These are phyloP conservation scores for Dendrolimus punctatus DNA, from an alignment of 1,140 invertebrate species.

Conservation along the genomic window DNA sequence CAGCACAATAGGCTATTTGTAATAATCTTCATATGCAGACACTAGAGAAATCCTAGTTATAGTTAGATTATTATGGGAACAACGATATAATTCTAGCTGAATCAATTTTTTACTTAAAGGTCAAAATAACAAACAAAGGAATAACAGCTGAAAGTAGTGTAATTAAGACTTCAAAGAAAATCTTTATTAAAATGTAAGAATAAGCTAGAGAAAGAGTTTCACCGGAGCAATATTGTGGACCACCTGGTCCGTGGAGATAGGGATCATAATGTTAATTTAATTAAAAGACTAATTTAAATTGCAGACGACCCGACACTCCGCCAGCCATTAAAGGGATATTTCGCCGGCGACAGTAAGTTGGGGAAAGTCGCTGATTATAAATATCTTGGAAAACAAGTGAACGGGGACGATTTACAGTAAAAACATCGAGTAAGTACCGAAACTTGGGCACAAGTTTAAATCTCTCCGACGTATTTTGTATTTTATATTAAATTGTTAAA, in stretches of 20 bases:
- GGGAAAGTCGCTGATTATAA: conserved; percentile 57
- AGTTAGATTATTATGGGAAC: too few species aligned
- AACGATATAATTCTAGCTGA: too few species aligned
- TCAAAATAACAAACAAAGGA: too few species aligned
- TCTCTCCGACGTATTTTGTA: conserved; percentile 12
- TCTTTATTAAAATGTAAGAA: conserved; percentile 25
- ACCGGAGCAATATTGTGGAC: conserved; percentile 51
- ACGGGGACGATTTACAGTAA: conserved; percentile 27
- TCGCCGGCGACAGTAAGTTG: conserved; percentile 48
- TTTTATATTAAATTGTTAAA: conserved; percentile 7
- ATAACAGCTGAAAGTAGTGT: too few species aligned
- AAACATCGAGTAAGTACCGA: conserved; percentile 36
- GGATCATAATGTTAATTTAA: conserved; percentile 72
- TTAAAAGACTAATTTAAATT: conserved; percentile 72
- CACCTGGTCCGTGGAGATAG: conserved; percentile 63
- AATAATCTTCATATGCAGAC: too few species aligned
- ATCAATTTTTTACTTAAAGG: too few species aligned
- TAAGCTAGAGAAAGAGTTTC: conserved; percentile 42
- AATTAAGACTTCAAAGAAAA: conserved; percentile 10
- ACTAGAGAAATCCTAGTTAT: too few species aligned
- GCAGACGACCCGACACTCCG: conserved; percentile 64
- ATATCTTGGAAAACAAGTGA: conserved; percentile 50
- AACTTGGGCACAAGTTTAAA: conserved; percentile 19
- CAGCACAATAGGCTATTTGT: too few species aligned
- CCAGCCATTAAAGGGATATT: conserved; percentile 66